Conservation (phyloP, 2,888 invertebrate species). For the Chrysina gloriosa region DNA sequence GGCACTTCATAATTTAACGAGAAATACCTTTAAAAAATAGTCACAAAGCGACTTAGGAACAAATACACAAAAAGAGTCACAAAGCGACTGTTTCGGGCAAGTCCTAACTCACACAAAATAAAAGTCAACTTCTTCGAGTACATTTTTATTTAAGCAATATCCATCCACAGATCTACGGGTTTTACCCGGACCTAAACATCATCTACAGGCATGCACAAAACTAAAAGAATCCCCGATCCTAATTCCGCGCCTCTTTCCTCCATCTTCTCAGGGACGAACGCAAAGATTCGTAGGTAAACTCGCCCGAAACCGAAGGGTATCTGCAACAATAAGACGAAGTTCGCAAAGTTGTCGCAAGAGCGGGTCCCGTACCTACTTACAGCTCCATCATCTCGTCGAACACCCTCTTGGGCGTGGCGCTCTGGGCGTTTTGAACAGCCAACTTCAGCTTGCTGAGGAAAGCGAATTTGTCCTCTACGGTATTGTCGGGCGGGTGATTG, state of each 20-base stretch:
- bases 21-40: too few relatives aligned
- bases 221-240: background rate
- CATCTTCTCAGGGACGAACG: conserved; percentile 52
- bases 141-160: too few relatives aligned
- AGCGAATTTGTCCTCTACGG: conserved; percentile 55
- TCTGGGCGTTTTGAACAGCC: conserved; percentile 47
- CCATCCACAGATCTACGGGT: too few relatives aligned
- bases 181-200: background rate
- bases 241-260: conserved; percentile 46
- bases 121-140: too few relatives aligned
- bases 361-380: conserved; percentile 51
- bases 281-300: conserved; percentile 48
- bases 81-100: too few relatives aligned
- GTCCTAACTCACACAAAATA: too few relatives aligned
- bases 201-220: background rate
- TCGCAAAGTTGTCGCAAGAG: background rate
- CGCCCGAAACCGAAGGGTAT: conserved; percentile 40
- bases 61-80: too few relatives aligned
- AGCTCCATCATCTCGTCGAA: conserved; percentile 56
- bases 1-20: too few relatives aligned
- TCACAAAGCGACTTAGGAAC: too few relatives aligned
- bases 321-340: conserved; percentile 42
- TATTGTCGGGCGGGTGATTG: conserved; percentile 59
- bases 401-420: conserved; percentile 52
- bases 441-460: conserved; percentile 56